Evolutionary conservation across 2,888 invertebrate species (phyloP), one percentile per base, ranked within the genome.

Genomic region (Ganaspis brasiliensis): DNA sequence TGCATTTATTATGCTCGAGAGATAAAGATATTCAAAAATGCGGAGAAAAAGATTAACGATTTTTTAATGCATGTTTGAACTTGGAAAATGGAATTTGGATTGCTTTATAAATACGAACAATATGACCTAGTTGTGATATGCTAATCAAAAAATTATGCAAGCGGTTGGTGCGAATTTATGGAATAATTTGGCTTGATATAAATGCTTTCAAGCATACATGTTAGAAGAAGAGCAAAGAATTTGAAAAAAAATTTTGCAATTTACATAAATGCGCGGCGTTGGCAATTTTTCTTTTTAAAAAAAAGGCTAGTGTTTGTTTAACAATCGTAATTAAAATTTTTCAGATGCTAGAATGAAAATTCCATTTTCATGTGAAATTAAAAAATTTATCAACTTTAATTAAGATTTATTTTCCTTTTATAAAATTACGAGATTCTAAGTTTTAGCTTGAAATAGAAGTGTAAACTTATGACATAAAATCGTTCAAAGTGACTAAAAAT

Each of bases 21-120:
- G n/a, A 9, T 57, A 6, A 31, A 31, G 1, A 10, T n/a, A 31
- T n/a, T 0, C 2, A 0, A 5, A 8, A 14, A 0, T n/a, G 8
- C 14, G n/a, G 63, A 21, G 21, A 24, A 67, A 24, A 14, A 24
- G 45, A 67, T 67, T 24, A 24, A 24, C 24, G 45, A 40, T 24
- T 67, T 45, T 63, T 37, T 24, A 21, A 24, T 40, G 40, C 40
- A 45, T 21, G 6, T 24, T 37, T 67, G 24, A 67, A 21, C 14
- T 67, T 8, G 9, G n/a, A 21, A 67, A 67, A 67, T 67, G 21
- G 24, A 45, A 61, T 61, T 61, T 37, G 19, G 35, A 67, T 67
- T 40, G 40, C 24, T n/a, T 67, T 45, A n/a, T 21, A 67, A 67
- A 12, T 67, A 67, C 40, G 40, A 21, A 67, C 14, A 14, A 40